Percentiles rank a stretch among this genome's conserved stretches.
These are phyloP conservation scores for Lerema accius DNA, from an alignment of 1,140 invertebrate species.

Conservation along the genomic window DNA sequence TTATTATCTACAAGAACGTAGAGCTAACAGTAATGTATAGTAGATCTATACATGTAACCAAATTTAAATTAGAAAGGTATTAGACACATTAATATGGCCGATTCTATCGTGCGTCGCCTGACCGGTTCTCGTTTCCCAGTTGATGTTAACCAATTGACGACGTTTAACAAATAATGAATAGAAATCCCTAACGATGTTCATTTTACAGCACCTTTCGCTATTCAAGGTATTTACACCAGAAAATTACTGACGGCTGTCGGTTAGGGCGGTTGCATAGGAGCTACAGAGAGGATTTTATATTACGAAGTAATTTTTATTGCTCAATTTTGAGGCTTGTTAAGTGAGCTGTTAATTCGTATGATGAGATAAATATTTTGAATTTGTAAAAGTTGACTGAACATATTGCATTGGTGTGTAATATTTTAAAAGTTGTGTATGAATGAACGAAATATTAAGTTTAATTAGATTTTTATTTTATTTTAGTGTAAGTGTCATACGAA, in stretches of 20 bases:
- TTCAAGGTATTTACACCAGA: slow-evolving; percentile 23
- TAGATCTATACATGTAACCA: background rate
- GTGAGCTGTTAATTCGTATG: too few relatives aligned
- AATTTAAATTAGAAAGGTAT: slow-evolving; percentile 1
- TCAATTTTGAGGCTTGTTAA: too few relatives aligned
- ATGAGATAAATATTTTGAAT: too few relatives aligned
- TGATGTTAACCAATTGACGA: slow-evolving; percentile 10
- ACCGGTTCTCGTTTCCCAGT: background rate
- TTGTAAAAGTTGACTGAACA: too few relatives aligned
- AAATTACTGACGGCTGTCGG: slow-evolving; percentile 12
- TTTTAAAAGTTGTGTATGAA: too few relatives aligned
- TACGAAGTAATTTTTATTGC: too few relatives aligned
- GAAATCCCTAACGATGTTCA: slow-evolving; percentile 25
- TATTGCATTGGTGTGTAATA: too few relatives aligned
- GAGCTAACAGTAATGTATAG: background rate
- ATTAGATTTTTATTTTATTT: too few relatives aligned
- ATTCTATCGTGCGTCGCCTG: background rate
- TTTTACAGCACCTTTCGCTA: slow-evolving; percentile 29
- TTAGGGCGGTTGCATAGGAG: slow-evolving; percentile 8
- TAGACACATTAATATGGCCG: background rate
- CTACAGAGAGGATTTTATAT: too few relatives aligned
- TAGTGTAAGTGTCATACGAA: too few relatives aligned
- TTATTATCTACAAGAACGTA: too few relatives aligned
- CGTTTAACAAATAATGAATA: slow-evolving; percentile 29
- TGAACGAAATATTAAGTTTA: too few relatives aligned